Base-by-base conservation (phyloP, 2,888 invertebrate species). In the Phengaris alcon region DNA sequence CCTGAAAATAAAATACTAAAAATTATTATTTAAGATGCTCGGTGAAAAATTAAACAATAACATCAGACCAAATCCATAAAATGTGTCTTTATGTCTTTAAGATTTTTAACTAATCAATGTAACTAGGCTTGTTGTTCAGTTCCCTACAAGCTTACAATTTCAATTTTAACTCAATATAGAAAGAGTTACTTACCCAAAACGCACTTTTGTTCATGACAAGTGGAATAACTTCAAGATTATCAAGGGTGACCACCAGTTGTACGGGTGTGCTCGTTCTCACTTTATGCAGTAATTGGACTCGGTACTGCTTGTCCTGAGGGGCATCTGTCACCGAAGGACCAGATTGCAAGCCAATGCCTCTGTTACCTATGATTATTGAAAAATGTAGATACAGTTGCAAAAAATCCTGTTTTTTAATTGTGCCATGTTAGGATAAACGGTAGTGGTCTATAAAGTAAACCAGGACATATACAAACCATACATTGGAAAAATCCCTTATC, bases 171-270 rank as follows among this genome's bases (percentile, higher is more conserved):
- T 69, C 8, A 48, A 48, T 15, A 9, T 57, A 68, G 22, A 73
- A 7, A 73, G 54, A 15, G 48, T 12, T 55, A 82, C 85, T 83
- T 82, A 94, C 94, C 94, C 95, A 95, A 84, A 96, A 95, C 77
- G 95, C 95, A 75, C 95, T 93, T 83, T 95, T 95, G 82, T 95
- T 94, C 57, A 95, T 94, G 54, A 96, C 95, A 46, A 97, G 94
- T 0, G 97, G 97, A 86, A 98, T 97, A 75, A 98, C 97, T 91
- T 98, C 98, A 77, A 98, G 96, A 86, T 97, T 97, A 82, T 98
- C 98, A 7, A 97, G 96, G 13, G 98, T 98, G 79, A 98, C 96
- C 72, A 97, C 97, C 68, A 98, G 93, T 83, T 97, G 97, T 5
- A 98, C 97, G 81, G 97, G 96, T 22, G 96, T 96, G 88, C 96